phyloP scores from a whole-genome alignment of 2,113 vertebrate genomes.

The Alces alces region DNA sequence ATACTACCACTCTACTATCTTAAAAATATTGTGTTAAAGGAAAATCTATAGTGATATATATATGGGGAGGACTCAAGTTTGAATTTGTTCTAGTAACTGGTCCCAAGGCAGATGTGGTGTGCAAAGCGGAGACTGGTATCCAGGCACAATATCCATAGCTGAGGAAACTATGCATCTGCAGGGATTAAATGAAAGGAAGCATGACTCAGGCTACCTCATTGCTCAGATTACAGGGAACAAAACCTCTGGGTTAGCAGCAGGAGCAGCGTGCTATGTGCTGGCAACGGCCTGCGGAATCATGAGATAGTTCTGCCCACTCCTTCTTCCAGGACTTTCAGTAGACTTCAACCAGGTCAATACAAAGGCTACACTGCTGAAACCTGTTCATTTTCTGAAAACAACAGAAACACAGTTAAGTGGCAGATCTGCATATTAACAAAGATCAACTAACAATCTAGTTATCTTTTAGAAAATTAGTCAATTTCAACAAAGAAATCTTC shows the following conservation, averaged over 20 bases:
- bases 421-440: background rate
- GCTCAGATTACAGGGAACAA: background rate
- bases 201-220: background rate
- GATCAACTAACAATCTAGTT: background rate
- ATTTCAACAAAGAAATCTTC: background rate
- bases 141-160: constrained; percentile 20
- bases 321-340: background rate
- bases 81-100: constrained; percentile 31
- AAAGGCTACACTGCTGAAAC: constrained; percentile 90
- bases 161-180: background rate
- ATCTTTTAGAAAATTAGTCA: background rate
- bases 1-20: constrained; percentile 46
- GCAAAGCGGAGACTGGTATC: background rate
- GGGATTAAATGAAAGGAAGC: constrained; percentile 18
- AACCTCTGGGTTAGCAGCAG: constrained; percentile 52
- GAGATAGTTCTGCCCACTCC: constrained; percentile 29
- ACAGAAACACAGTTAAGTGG: background rate
- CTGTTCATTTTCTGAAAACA: constrained; percentile 92
- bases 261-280: constrained; percentile 62
- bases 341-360: background rate
- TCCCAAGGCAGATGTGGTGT: constrained; percentile 54
- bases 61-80: constrained; percentile 55
- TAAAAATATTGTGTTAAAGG: constrained; percentile 67
- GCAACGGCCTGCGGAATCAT: constrained; percentile 51
- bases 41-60: constrained; percentile 56